Conservation (phyloP, 2,888 invertebrate species). For the Drosophila paranaensis region DNA sequence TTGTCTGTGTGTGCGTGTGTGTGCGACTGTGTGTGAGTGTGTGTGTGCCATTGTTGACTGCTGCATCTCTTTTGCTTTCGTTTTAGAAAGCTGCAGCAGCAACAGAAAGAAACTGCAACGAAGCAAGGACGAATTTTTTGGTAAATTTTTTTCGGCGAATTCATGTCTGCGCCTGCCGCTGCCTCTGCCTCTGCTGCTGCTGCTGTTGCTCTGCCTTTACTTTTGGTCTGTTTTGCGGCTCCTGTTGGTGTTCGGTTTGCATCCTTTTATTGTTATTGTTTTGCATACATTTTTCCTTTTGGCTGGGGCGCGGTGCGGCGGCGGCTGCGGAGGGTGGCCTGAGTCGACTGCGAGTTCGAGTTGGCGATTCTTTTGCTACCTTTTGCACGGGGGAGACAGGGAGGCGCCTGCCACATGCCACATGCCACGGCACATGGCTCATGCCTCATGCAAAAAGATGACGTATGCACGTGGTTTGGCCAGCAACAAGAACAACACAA, state of each 20-base stretch:
- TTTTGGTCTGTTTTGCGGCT: conserved; percentile 35
- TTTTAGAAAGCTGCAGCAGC: conserved; percentile 73
- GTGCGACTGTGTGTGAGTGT: conserved; percentile 17
- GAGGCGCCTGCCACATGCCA: conserved; percentile 7
- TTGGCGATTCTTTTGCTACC: conserved; percentile 45
- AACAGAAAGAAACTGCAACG: conserved; percentile 83
- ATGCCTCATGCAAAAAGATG: conserved; percentile 33
- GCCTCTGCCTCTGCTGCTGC: neutral
- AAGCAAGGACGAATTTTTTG: conserved; percentile 84
- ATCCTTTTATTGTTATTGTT: conserved; percentile 41
- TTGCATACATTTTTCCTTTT: conserved; percentile 56
- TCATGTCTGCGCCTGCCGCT: conserved; percentile 25
- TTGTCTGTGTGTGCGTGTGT: conserved; percentile 20
- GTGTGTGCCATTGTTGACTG: conserved; percentile 24
- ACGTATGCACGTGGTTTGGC: conserved; percentile 19
- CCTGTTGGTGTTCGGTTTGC: conserved; percentile 40
- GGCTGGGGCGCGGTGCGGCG: neutral
- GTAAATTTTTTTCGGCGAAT: conserved; percentile 71
- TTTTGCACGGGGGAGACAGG: conserved; percentile 27
- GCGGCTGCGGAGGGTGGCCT: conserved; percentile 6
- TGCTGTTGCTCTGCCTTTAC: conserved; percentile 30
- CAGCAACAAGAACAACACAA: neutral
- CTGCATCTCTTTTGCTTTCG: conserved; percentile 80
- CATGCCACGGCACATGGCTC: conserved; percentile 7
- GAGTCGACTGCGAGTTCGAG: conserved; percentile 15